Conservation (phyloP, 2,113 vertebrate genomes). For the Climacteris rufus region DNA sequence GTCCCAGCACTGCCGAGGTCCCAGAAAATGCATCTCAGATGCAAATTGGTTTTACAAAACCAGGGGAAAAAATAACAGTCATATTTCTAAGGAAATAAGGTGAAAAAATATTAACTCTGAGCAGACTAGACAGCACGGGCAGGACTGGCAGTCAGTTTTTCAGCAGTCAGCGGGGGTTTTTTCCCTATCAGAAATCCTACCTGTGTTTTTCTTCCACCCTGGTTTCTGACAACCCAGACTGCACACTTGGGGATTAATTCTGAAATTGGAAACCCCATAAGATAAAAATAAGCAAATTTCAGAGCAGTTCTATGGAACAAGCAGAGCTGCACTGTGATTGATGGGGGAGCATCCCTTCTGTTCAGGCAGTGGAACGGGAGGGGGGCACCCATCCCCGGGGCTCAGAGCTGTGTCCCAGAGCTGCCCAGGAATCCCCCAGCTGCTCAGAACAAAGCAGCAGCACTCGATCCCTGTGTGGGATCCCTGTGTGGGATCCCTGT, state of each 20-base stretch:
- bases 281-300: slow-evolving; percentile 23
- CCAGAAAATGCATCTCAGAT: neutral
- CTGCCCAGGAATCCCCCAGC: neutral
- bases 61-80: neutral
- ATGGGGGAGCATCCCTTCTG: neutral
- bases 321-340: neutral
- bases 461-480: neutral
- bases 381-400: neutral
- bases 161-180: neutral
- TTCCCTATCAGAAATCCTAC: neutral
- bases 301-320: neutral
- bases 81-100: neutral
- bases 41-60: neutral
- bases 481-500: neutral
- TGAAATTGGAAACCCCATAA: neutral
- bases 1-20: neutral
- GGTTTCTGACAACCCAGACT: neutral
- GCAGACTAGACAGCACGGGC: neutral
- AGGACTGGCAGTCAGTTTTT: neutral
- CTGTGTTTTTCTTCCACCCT: neutral
- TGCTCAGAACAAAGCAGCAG: neutral
- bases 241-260: neutral
- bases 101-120: neutral
- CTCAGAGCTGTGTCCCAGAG: neutral
- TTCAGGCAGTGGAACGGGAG: neutral